A percentile compares a stretch with the other conserved stretches of the same genome.
Conservation (phyloP, 2,113 vertebrate genomes). For the Scopus umbretta region DNA sequence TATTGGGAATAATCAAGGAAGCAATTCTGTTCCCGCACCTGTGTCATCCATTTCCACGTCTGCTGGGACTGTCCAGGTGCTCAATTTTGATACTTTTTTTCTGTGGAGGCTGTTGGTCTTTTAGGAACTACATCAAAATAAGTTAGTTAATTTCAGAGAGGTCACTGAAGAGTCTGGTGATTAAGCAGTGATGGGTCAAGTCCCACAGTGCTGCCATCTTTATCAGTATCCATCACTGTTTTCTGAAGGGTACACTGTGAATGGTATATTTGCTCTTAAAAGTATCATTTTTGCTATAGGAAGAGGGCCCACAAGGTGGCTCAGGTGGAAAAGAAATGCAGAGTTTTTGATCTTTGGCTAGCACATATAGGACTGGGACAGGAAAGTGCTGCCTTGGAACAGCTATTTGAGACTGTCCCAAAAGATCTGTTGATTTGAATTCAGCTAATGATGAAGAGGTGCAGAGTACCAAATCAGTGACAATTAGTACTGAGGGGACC, state of each 20-base stretch:
- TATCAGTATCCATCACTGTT: neutral
- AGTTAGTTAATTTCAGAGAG: neutral
- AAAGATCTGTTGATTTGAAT: neutral
- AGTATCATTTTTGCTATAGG: neutral
- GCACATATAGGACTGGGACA: neutral
- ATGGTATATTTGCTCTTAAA: neutral
- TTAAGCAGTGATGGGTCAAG: neutral
- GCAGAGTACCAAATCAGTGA: neutral
- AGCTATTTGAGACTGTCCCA: neutral
- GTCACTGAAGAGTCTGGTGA: neutral
- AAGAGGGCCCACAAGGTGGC: conserved; percentile 42
- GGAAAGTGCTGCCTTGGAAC: neutral
- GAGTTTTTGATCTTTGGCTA: neutral
- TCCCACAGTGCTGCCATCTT: neutral
- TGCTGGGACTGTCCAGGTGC: neutral
- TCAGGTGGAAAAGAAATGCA: conserved; percentile 42
- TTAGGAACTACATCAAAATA: neutral
- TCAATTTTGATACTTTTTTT: neutral
- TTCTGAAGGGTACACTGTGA: neutral
- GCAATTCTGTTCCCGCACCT: neutral
- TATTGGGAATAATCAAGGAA: neutral
- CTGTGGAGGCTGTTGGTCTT: neutral
- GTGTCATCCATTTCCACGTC: neutral
- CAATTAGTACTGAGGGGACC: too few relatives aligned
- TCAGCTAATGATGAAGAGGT: neutral